phyloP scores from a whole-genome alignment of 1,140 invertebrate species.

The Drosophila insularis region DNA sequence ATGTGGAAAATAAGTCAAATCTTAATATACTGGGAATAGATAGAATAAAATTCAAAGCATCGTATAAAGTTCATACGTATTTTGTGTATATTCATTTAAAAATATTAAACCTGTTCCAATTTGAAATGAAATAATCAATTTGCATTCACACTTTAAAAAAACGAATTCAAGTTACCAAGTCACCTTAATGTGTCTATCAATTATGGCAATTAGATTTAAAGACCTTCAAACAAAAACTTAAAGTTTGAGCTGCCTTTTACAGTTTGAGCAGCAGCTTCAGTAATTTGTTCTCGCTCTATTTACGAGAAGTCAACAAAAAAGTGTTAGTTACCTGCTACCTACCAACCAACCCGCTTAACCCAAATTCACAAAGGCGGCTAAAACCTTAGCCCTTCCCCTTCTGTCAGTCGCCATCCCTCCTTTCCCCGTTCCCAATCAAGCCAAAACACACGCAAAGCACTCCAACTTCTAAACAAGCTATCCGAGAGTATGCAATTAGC shows the following conservation, averaged over 20 bases:
- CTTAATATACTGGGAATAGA: too few species aligned
- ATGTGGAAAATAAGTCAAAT: too few species aligned
- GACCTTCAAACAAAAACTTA: slow-evolving; percentile 1
- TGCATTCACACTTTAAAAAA: too few species aligned
- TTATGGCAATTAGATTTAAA: not conserved
- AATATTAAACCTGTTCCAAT: too few species aligned
- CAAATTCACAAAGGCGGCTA: slow-evolving; percentile 5
- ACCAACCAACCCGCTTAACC: slow-evolving; percentile 27
- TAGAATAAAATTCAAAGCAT: too few species aligned
- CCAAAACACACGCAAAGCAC: slow-evolving; percentile 28
- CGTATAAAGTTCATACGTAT: too few species aligned
- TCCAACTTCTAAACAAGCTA: slow-evolving; percentile 21
- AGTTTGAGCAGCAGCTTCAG: slow-evolving; percentile 35
- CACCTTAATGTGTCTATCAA: not conserved
- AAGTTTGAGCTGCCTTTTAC: slow-evolving; percentile 3
- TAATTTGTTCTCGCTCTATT: slow-evolving; percentile 27
- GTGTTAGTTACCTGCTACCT: slow-evolving; percentile 23
- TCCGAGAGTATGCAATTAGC: slow-evolving; percentile 36
- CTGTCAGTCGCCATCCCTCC: too few species aligned
- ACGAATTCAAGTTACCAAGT: too few species aligned
- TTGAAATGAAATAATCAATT: too few species aligned
- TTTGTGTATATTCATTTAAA: too few species aligned
- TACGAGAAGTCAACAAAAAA: slow-evolving; percentile 36
- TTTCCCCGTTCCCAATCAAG: too few species aligned
- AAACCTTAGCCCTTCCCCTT: too few species aligned